Evolutionary conservation across 1,140 invertebrate species (phyloP).

Genomic region (Microvelia longipes): DNA sequence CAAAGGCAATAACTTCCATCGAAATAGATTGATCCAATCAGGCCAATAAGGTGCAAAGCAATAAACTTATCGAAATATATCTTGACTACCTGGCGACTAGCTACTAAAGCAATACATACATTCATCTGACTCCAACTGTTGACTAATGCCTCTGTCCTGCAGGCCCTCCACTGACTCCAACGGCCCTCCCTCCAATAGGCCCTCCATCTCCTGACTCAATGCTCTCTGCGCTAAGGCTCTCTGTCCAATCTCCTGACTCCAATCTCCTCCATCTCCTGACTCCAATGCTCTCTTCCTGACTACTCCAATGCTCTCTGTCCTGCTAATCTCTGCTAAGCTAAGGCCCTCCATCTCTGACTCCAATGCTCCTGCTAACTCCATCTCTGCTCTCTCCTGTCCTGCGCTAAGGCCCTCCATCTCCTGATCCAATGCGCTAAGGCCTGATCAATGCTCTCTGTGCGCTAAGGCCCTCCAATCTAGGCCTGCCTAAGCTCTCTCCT

Average conservation of each 20-base stretch:
- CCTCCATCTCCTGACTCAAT: not conserved
- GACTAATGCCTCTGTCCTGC: slow-evolving; percentile 3
- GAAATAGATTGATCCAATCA: too few relatives aligned
- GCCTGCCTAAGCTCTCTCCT: too few relatives aligned
- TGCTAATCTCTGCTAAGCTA: not conserved
- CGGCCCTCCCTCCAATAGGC: not conserved
- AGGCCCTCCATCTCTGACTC: not conserved
- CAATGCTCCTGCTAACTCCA: not conserved
- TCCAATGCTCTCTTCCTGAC: not conserved
- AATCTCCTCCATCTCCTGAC: not conserved
- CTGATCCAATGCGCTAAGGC: too few relatives aligned
- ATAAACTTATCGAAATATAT: too few relatives aligned
- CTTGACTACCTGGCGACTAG: too few relatives aligned
- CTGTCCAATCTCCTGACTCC: not conserved
- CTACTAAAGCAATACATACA: too few relatives aligned
- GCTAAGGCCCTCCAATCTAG: too few relatives aligned
- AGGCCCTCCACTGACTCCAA: not conserved
- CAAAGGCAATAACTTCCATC: too few relatives aligned
- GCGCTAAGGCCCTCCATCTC: not conserved
- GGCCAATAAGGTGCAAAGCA: too few relatives aligned
- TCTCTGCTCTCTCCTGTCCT: not conserved
- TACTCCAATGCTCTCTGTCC: not conserved
- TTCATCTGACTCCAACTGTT: slow-evolving; percentile 5
- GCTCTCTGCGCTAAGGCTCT: too few relatives aligned
- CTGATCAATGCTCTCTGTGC: too few relatives aligned